phyloP scores from a whole-genome alignment of 2,113 vertebrate species.

The Sinocyclocheilus rhinocerous region DNA sequence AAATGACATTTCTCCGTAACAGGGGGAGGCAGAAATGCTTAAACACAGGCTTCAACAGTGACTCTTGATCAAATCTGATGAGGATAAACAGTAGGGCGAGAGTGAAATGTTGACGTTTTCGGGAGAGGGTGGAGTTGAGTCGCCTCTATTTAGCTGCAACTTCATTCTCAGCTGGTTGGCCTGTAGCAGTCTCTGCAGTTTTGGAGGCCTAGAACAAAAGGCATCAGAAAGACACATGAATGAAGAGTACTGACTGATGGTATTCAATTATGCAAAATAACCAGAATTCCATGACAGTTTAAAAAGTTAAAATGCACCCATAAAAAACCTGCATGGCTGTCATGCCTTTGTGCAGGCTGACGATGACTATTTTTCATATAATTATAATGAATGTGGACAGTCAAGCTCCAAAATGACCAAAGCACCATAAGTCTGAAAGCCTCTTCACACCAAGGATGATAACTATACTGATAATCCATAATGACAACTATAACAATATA shows the following conservation, averaged over 20 bases:
- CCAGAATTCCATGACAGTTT: neutral
- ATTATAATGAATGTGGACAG: neutral
- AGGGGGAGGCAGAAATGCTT: neutral
- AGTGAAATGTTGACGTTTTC: conserved; percentile 4
- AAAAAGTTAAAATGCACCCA: neutral
- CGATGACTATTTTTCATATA: neutral
- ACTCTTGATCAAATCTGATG: conserved; percentile 26
- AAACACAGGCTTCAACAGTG: conserved; percentile 13
- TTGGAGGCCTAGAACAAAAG: conserved; percentile 84
- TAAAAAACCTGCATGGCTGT: neutral
- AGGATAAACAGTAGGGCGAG: conserved; percentile 34
- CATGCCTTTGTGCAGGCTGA: neutral
- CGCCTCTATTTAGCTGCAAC: conserved; percentile 51
- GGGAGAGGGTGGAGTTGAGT: conserved; percentile 6
- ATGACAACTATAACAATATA: neutral
- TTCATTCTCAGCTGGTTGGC: conserved; percentile 83
- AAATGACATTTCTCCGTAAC: conserved; percentile 22
- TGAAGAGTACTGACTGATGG: neutral
- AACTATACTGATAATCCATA: neutral
- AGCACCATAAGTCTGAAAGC: neutral
- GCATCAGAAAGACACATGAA: neutral
- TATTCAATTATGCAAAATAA: neutral
- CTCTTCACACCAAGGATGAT: neutral
- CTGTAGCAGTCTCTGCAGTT: conserved; percentile 90
- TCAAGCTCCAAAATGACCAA: neutral